phyloP scores from a whole-genome alignment of 2,888 invertebrate genomes.

The Chrysotoxum bicinctum region DNA sequence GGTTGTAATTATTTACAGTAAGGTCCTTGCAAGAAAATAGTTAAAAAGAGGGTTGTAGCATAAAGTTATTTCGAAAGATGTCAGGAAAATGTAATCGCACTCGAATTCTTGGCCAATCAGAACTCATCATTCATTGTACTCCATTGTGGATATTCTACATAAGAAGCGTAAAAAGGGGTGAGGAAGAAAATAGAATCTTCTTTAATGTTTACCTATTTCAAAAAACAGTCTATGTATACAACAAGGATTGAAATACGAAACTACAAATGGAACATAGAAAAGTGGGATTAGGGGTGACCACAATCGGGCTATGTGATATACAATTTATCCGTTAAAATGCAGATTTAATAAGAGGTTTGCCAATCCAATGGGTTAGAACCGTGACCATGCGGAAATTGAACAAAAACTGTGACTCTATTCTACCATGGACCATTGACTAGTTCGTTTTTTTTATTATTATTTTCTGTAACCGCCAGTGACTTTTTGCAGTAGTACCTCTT shows the following conservation, averaged over 20 bases:
- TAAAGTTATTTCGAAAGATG: neutral
- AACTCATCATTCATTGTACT: neutral
- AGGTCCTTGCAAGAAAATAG: neutral
- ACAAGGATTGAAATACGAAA: neutral
- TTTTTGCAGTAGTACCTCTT: neutral
- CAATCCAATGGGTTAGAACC: conserved; percentile 57
- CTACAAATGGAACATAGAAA: neutral
- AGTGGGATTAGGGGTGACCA: neutral
- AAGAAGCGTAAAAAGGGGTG: neutral
- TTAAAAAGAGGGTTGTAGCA: conserved; percentile 7
- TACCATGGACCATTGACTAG: conserved; percentile 50
- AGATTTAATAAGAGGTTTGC: conserved; percentile 50
- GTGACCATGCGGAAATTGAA: conserved; percentile 68
- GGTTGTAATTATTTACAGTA: neutral
- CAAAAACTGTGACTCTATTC: conserved; percentile 31
- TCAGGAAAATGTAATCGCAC: neutral
- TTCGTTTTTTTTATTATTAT: neutral
- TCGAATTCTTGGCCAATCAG: conserved; percentile 50
- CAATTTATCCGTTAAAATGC: conserved; percentile 64
- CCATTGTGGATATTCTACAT: conserved; percentile 21
- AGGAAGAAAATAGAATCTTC: neutral
- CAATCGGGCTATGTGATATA: conserved; percentile 19
- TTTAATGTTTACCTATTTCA: neutral
- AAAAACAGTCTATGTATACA: neutral
- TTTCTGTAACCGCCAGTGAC: conserved; percentile 32